These are phyloP conservation scores for Sinocyclocheilus anshuiensis DNA, from an alignment of 2,113 vertebrate genomes.

Conservation along the genomic window DNA sequence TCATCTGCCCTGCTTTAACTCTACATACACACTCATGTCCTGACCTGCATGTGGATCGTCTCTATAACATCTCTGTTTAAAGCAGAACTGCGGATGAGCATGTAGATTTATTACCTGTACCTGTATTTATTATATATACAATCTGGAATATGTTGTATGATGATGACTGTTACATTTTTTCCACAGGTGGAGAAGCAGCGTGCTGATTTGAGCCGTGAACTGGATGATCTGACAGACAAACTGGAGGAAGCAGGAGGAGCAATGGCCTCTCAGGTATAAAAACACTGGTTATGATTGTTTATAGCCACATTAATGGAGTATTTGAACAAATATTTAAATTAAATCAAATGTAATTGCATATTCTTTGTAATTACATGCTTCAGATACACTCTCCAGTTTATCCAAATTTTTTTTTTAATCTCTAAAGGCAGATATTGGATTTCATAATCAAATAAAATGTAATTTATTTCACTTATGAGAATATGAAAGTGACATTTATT, in stretches of 20 bases:
- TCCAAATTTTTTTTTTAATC: not conserved
- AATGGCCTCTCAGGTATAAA: slow-evolving; percentile 75
- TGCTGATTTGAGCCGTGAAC: slow-evolving; percentile 75
- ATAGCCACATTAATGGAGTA: not conserved
- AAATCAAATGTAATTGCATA: not conserved
- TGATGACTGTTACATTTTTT: not conserved
- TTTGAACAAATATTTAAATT: not conserved
- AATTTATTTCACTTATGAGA: not conserved
- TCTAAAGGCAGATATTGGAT: not conserved
- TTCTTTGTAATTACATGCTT: not conserved
- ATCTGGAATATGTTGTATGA: not conserved
- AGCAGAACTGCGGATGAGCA: not conserved
- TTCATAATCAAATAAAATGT: not conserved
- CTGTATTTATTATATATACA: not conserved
- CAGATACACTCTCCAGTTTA: not conserved
- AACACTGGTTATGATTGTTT: not conserved
- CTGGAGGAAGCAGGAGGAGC: slow-evolving; percentile 80
- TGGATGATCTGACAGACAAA: slow-evolving; percentile 78
- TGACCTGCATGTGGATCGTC: not conserved
- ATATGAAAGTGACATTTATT: not conserved
- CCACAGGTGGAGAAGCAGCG: slow-evolving; percentile 80
- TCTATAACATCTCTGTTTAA: not conserved
- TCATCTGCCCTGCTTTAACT: slow-evolving; percentile 15
- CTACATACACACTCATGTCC: not conserved
- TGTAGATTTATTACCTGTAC: not conserved